Evolutionary conservation across 1,140 invertebrate genomes (phyloP), one percentile per base, ranked within the genome.

Genomic region (Dinothrombium tinctorium): DNA sequence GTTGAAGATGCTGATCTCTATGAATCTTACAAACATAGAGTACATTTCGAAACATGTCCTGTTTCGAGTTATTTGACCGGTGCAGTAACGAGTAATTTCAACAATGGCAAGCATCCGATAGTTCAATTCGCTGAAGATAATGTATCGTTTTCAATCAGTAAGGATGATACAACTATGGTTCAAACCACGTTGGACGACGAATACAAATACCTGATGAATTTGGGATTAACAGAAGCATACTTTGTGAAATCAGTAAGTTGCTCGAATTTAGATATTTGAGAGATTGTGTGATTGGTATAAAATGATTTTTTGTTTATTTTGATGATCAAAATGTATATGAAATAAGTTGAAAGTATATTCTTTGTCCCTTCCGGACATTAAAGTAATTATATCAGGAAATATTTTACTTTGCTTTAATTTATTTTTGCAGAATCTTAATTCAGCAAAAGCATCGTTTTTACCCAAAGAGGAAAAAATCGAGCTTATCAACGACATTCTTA

Each of bases 11-110:
- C 51, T 14, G 42, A 45, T 0, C 45, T 68, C 2, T 72, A 72
- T 46, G 38, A 58, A 23, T 54, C 56, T 26, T 32, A 49, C 35
- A 44, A 56, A 15, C 44, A 57, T 1, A 46, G 54, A 2, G 49
- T 68, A 17, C 69, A 69, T 53, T 58, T 69, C 41, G 67, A 68
- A 50, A 54, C 55, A 2, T 72, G 70, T 47, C 70, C 70, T 0
- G 56, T 58, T 47, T 71, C 69, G 3, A 67, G 64, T 43, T 53
- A 64, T 28, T 47, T 66, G 41, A 72, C 71, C 11, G 65, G 65
- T 12, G 53, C 66, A 14, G 59, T 69, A 36, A 23, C 48, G 45
- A 8, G 4, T 5, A 8, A 5, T n/a, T 45, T 43, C 3, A 29
- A 39, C 14, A 29, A 17, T 1, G 26, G 40, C 12, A 56, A 55